phyloP scores from a whole-genome alignment of 2,797 vertebrate species.

The Tachyglossus aculeatus region DNA sequence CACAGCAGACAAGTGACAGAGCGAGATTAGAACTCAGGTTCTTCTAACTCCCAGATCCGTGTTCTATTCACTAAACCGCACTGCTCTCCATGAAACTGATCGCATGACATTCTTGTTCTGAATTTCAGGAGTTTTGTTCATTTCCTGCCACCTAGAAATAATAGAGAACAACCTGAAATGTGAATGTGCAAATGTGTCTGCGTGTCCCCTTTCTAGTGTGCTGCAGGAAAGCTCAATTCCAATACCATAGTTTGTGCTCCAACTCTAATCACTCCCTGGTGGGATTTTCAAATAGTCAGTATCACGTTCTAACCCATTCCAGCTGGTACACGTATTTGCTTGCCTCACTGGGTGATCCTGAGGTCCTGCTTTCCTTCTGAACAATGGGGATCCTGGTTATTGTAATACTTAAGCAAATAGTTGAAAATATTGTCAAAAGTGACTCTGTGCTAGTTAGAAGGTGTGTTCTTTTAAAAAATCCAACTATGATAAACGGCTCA shows the following conservation, averaged over 20 bases:
- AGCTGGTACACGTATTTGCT: neutral
- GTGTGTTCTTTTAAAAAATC: no score
- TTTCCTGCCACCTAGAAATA: neutral
- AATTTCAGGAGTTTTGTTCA: neutral
- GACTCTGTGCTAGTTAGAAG: no score
- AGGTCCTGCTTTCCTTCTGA: neutral
- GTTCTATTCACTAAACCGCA: no score
- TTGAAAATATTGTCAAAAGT: neutral
- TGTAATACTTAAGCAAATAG: neutral
- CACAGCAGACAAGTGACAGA: accelerated
- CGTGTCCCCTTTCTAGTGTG: neutral
- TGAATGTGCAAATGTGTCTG: accelerated
- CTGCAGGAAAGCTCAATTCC: neutral
- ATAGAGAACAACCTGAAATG: neutral
- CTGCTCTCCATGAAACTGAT: no score
- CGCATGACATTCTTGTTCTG: accelerated
- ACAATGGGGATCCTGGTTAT: neutral
- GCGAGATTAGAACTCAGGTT: neutral
- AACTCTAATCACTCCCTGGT: neutral
- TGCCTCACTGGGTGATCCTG: neutral
- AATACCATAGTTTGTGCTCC: neutral
- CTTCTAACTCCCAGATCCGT: no score
- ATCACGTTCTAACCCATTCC: neutral
- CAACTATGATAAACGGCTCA: neutral
- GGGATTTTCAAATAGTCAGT: neutral